Evolutionary conservation across 2,113 vertebrate genomes (phyloP).

Genomic region (Etheostoma cragini): DNA sequence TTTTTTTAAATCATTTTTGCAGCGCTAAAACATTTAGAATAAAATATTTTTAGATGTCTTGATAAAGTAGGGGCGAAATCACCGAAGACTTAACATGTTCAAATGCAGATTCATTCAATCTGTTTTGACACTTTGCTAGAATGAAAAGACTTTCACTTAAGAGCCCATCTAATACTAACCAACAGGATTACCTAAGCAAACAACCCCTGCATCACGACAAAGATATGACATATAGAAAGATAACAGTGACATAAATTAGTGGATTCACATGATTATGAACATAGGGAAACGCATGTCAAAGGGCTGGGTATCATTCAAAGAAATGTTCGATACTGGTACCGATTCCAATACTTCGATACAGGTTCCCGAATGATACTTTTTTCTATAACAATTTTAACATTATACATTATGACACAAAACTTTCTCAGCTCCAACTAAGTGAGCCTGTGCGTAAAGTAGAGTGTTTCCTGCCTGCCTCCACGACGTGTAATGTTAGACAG

Average conservation of each 20-base stretch:
- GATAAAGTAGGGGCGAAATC: not conserved
- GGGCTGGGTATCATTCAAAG: no score
- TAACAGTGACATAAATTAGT: not conserved
- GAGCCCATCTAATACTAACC: conserved; percentile 19
- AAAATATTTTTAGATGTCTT: not conserved
- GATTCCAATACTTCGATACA: no score
- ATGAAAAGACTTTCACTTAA: conserved; percentile 10
- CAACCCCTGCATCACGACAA: not conserved
- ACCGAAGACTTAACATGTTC: not conserved
- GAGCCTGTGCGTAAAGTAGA: no score
- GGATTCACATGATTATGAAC: conserved; percentile 27
- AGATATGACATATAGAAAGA: not conserved
- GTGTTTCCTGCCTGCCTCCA: no score
- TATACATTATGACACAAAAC: no score
- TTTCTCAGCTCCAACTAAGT: no score
- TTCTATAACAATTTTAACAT: no score
- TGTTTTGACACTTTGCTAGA: conserved; percentile 1
- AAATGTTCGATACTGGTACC: no score
- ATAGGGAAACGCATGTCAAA: not conserved
- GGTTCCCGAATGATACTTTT: no score
- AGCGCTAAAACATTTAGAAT: not conserved
- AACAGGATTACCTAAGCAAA: not conserved
- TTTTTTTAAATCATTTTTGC: not conserved
- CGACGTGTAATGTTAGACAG: no score
- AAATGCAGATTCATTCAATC: not conserved